phyloP scores from a whole-genome alignment of 2,797 vertebrate species.

The Enteromius afrohamiltoni region DNA sequence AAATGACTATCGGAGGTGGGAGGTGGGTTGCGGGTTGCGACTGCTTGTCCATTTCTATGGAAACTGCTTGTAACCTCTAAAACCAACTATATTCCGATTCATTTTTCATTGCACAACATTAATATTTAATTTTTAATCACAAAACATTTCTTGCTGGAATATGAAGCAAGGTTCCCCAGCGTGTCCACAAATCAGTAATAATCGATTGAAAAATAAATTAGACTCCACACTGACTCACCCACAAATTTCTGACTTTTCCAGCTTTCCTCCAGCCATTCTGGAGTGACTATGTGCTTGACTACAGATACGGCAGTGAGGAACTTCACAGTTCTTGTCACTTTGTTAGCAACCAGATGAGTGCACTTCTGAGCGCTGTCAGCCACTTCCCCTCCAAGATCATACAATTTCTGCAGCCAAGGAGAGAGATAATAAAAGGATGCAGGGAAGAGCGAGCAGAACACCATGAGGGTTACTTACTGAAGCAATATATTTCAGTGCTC shows the following conservation, averaged over 20 bases:
- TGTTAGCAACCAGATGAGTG: slow-evolving; percentile 91
- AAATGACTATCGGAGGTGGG: neutral
- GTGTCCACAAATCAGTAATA: neutral
- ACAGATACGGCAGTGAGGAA: slow-evolving; percentile 94
- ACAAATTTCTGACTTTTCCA: slow-evolving; percentile 92
- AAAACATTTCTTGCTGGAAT: neutral
- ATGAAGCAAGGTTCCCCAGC: slow-evolving; percentile 5
- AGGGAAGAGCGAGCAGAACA: neutral
- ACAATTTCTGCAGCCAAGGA: slow-evolving; percentile 81
- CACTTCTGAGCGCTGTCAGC: slow-evolving; percentile 87
- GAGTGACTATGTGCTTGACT: slow-evolving; percentile 91
- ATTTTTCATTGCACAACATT: slow-evolving; percentile 10
- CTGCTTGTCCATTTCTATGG: slow-evolving; percentile 11
- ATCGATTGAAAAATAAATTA: neutral
- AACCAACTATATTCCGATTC: neutral
- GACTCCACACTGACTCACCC: slow-evolving; percentile 75
- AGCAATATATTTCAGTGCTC: slow-evolving; percentile 44
- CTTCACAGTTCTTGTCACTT: slow-evolving; percentile 95
- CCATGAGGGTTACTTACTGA: slow-evolving; percentile 18
- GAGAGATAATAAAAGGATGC: neutral
- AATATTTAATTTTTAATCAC: slow-evolving; percentile 14
- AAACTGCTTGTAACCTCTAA: neutral
- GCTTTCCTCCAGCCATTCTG: slow-evolving; percentile 95
- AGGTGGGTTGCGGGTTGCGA: neutral
- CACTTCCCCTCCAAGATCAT: slow-evolving; percentile 91